A percentile compares a stretch with the other conserved stretches of the same genome.
These are phyloP conservation scores for Ophion obscuratus DNA, from an alignment of 2,888 invertebrate species.

Conservation along the genomic window DNA sequence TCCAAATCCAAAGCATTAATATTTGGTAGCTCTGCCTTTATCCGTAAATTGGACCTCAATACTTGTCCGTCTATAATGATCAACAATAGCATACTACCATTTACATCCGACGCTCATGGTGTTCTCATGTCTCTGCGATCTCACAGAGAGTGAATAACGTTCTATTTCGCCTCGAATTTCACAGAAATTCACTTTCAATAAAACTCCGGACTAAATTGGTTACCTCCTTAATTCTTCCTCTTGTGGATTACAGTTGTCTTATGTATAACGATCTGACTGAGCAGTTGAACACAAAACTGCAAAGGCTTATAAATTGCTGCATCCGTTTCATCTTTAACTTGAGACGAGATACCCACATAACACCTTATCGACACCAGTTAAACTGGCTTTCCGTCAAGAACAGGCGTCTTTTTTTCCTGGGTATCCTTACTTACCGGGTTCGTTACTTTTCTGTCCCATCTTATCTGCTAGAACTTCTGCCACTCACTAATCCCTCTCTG, in stretches of 20 bases:
- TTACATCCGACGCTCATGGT: not conserved
- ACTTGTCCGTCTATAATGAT: not conserved
- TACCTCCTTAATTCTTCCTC: not conserved
- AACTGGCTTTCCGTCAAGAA: not conserved
- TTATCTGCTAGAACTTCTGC: too few relatives aligned
- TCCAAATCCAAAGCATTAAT: not conserved
- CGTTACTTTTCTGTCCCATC: too few relatives aligned
- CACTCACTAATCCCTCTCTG: too few relatives aligned
- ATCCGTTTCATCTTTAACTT: conserved; percentile 32
- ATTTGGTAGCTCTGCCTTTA: not conserved
- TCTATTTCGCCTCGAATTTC: not conserved
- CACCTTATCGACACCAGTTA: not conserved
- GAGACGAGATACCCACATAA: not conserved
- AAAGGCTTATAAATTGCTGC: not conserved
- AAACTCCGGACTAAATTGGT: not conserved
- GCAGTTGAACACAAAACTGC: not conserved
- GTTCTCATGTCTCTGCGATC: not conserved
- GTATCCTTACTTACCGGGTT: not conserved
- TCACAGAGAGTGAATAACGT: not conserved
- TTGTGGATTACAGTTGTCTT: conserved; percentile 23
- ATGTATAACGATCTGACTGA: not conserved
- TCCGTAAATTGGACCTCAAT: not conserved
- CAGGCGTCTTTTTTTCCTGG: conserved; percentile 9
- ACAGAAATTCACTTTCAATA: not conserved
- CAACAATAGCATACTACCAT: not conserved